Base-by-base conservation (phyloP, 1,140 invertebrate species). In the Heliconius melpomene region DNA sequence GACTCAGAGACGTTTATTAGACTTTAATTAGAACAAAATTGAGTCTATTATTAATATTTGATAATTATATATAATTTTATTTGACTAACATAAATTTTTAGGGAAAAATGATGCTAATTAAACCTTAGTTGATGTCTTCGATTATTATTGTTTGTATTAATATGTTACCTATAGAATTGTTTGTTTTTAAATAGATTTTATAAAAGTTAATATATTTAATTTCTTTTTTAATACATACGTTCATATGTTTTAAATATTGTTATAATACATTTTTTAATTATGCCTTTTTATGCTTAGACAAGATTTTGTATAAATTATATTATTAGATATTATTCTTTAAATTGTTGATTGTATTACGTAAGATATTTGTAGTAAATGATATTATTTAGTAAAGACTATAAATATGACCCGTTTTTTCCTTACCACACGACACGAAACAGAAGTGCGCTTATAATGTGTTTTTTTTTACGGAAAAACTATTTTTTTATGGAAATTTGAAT, bases 311-410 rank as follows among this genome's bases (percentile, higher is more conserved):
- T 66, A 29, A 29, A 66, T 66, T 26, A 18, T 13, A 29, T 13
- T 29, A 66, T 13, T 66, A 66, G 9, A 26, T 18, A 66, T 29
- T 66, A 8, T 66, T 66, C 11, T 29, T 66, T 29, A 13, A 66
- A 29, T 66, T 29, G 60, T 66, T 66, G 2, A 6, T 66, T 26
- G 9, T 66, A 16, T 2, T 66, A 66, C 13, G 60, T 66, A 29
- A 66, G 26, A 76, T 54, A 60, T 40, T 23, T 76, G 38, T 76
- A 70, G 57, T 76, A 76, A 76, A 23, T 38, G 0, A 76, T 66
- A 70, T n/a, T 76, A 76, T 66, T 76, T 26, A 76, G 46, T 76
- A 76, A 76, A 66, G 36, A 66, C n/a, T 76, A 36, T 2, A 52
- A 52, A 52, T 7, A 52, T 20, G 1, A 52, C 16, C 18, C 2